Evolutionary conservation across 2,888 invertebrate species (phyloP).

Genomic region (Asteroscopus sphinx): DNA sequence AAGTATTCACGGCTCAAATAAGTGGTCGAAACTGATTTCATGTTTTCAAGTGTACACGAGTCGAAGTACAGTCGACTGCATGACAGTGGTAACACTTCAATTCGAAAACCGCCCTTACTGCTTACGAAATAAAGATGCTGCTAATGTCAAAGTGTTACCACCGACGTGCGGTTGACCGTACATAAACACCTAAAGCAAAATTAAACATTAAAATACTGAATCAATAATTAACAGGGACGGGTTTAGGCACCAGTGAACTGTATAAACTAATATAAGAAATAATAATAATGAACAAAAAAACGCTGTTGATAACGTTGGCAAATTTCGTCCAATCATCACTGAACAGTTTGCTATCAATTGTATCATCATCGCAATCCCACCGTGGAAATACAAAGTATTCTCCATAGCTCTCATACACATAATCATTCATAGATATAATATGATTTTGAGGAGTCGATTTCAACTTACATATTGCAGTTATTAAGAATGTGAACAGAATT

Average conservation of each 20-base stretch:
- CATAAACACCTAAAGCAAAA: too few species aligned
- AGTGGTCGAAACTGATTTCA: too few species aligned
- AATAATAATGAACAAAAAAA: slow-evolving; percentile 48
- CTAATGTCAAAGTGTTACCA: too few species aligned
- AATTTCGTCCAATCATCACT: slow-evolving; percentile 63
- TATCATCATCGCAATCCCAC: slow-evolving; percentile 49
- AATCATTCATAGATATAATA: slow-evolving; percentile 57
- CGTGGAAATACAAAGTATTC: slow-evolving; percentile 59
- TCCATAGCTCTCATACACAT: slow-evolving; percentile 48
- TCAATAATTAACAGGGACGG: slow-evolving; percentile 45
- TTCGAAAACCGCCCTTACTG: too few species aligned
- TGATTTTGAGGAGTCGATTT: slow-evolving; percentile 44
- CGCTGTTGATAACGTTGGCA: slow-evolving; percentile 60
- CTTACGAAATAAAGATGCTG: too few species aligned
- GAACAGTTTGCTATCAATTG: slow-evolving; percentile 22
- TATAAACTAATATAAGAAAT: slow-evolving; percentile 61
- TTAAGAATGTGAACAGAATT: slow-evolving; percentile 57
- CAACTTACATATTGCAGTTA: slow-evolving; percentile 55
- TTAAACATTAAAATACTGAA: neutral
- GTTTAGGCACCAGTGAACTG: slow-evolving; percentile 58
- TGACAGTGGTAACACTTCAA: too few species aligned
- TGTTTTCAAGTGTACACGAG: too few species aligned
- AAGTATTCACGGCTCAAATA: too few species aligned
- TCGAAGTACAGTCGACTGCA: too few species aligned
- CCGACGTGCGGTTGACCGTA: too few species aligned